A percentile compares a stretch with the other conserved stretches of the same genome.
phyloP scores from a whole-genome alignment of 2,888 invertebrate genomes.

The Watsonalla cultraria region DNA sequence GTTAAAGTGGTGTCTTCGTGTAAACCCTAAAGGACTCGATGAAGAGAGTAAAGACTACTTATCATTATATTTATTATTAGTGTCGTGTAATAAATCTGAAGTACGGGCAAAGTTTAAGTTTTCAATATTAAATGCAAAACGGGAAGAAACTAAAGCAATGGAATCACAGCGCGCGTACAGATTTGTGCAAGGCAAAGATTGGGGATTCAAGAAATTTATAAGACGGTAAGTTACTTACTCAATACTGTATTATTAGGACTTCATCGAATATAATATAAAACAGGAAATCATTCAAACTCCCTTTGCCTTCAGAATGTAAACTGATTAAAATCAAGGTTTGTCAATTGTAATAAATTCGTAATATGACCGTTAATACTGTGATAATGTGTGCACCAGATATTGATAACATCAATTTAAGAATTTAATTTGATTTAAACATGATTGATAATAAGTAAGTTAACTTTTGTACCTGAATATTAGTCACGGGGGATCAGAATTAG shows the following conservation, averaged over 20 bases:
- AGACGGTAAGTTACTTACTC: conserved; percentile 74
- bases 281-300: neutral
- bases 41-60: conserved; percentile 99
- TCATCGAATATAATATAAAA: neutral
- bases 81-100: conserved; percentile 99
- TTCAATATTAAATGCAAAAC: conserved; percentile 99
- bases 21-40: conserved; percentile 99
- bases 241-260: neutral
- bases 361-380: too few species aligned
- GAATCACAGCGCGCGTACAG: conserved; percentile 97
- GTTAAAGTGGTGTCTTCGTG: conserved; percentile 99
- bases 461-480: too few species aligned
- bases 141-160: conserved; percentile 99
- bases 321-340: too few species aligned
- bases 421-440: too few species aligned
- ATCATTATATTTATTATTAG: conserved; percentile 98
- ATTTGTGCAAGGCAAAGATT: conserved; percentile 99
- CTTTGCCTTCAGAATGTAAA: too few species aligned
- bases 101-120: conserved; percentile 99
- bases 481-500: too few species aligned
- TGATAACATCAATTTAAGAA: too few species aligned
- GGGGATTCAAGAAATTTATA: conserved; percentile 99
- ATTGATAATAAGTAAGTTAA: too few species aligned
- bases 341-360: too few species aligned
- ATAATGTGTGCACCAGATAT: too few species aligned